Evolutionary conservation across 2,797 vertebrate species (phyloP).

Genomic region (Parotocinclus haroldoi): DNA sequence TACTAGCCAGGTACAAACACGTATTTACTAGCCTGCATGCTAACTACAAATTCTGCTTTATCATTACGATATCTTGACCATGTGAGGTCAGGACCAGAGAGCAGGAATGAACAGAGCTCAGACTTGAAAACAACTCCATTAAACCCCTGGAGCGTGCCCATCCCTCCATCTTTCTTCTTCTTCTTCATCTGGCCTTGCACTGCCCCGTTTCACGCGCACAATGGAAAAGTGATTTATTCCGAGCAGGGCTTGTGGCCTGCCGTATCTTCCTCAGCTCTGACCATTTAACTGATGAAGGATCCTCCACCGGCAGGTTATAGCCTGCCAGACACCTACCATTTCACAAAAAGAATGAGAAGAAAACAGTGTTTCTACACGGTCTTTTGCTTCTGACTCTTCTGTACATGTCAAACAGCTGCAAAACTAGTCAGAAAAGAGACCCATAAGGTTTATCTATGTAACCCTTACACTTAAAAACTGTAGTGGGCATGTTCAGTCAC

Average conservation of each 20-base stretch:
- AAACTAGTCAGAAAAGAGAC: too few relatives aligned
- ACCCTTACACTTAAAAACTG: too few relatives aligned
- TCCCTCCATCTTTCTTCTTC: conserved; percentile 53
- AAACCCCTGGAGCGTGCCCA: conserved; percentile 44
- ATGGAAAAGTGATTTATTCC: conserved; percentile 56
- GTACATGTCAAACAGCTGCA: background rate
- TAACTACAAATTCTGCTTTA: too few relatives aligned
- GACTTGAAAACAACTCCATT: conserved; percentile 53
- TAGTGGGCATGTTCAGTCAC: too few relatives aligned
- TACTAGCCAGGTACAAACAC: too few relatives aligned
- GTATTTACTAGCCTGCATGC: too few relatives aligned
- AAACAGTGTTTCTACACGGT: background rate
- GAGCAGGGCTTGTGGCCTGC: conserved; percentile 15
- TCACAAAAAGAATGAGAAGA: conserved; percentile 12
- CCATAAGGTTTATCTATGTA: too few relatives aligned
- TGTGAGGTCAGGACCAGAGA: conserved; percentile 25
- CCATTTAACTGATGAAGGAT: conserved; percentile 46
- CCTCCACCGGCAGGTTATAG: conserved; percentile 30
- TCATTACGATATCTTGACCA: too few relatives aligned
- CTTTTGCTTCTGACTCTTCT: background rate
- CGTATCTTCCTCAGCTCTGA: conserved; percentile 35
- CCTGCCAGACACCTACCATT: conserved; percentile 37
- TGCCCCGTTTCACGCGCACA: conserved; percentile 44
- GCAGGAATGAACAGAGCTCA: conserved; percentile 28
- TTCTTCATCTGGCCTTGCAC: conserved; percentile 50